phyloP scores from a whole-genome alignment of 1,140 invertebrate species.

The Anastatus disparis region DNA sequence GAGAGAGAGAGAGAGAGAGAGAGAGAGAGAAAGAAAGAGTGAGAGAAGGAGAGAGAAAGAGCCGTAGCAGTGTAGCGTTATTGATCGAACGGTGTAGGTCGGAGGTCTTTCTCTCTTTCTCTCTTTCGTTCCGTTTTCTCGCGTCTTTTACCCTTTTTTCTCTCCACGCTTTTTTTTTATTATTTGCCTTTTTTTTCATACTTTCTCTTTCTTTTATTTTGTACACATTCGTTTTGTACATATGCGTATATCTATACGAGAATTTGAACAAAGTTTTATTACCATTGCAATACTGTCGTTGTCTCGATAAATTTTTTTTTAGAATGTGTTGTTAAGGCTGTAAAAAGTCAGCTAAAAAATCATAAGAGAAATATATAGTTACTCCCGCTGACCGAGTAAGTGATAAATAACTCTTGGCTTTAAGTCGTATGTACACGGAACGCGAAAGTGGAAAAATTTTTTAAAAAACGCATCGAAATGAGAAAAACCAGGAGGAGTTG shows the following conservation, averaged over 20 bases:
- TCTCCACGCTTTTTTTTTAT: background rate
- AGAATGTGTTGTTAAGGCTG: too few species aligned
- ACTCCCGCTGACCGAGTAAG: background rate
- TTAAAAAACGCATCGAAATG: too few species aligned
- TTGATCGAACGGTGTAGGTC: slow-evolving; percentile 21
- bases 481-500: too few species aligned
- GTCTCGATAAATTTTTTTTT: too few species aligned
- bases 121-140: background rate
- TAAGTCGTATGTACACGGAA: too few species aligned
- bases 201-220: background rate
- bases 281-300: background rate
- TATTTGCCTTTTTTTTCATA: background rate
- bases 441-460: too few species aligned
- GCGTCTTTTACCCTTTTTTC: background rate
- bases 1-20: too few species aligned
- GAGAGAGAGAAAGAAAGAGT: too few species aligned
- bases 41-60: too few species aligned
- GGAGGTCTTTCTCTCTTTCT: background rate
- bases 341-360: too few species aligned
- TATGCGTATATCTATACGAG: background rate
- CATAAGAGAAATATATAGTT: background rate
- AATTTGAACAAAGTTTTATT: background rate
- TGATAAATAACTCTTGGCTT: background rate
- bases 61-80: slow-evolving; percentile 15
- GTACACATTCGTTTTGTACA: background rate